Percentiles rank a stretch among this genome's conserved stretches.
phyloP scores from a whole-genome alignment of 1,140 invertebrate genomes.

The Leptinotarsa lineolata region DNA sequence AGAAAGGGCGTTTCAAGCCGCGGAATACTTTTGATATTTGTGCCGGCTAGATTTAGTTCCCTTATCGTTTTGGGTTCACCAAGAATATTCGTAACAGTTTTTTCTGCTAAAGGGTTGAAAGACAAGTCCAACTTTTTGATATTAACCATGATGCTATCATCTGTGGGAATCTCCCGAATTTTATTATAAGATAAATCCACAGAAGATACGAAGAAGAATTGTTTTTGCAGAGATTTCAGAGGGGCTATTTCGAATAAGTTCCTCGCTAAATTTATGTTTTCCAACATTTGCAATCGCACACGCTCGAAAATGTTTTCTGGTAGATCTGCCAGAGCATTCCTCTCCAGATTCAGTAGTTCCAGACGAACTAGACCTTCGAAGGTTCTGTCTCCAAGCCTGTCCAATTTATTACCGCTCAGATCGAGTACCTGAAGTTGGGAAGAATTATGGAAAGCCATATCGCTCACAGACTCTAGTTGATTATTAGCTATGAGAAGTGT shows the following conservation, averaged over 20 bases:
- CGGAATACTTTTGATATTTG: constrained; percentile 69
- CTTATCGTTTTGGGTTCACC: constrained; percentile 87
- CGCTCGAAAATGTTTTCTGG: constrained; percentile 85
- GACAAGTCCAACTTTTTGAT: constrained; percentile 86
- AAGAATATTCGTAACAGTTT: constrained; percentile 75
- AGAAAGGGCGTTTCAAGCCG: constrained; percentile 87
- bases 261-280: constrained; percentile 77
- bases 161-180: constrained; percentile 76
- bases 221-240: constrained; percentile 75
- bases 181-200: constrained; percentile 81
- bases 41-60: constrained; percentile 78
- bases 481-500: constrained; percentile 73
- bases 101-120: constrained; percentile 77
- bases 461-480: constrained; percentile 76
- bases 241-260: constrained; percentile 82
- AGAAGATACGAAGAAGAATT: constrained; percentile 78
- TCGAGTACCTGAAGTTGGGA: constrained; percentile 82
- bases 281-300: constrained; percentile 75
- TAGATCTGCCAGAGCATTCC: constrained; percentile 74
- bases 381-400: constrained; percentile 74
- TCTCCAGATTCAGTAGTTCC: constrained; percentile 72
- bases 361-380: constrained; percentile 82
- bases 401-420: constrained; percentile 72
- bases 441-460: constrained; percentile 88
- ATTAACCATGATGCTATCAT: constrained; percentile 84